Conservation (phyloP, 2,888 invertebrate genomes). For the Eledone cirrhosa region DNA sequence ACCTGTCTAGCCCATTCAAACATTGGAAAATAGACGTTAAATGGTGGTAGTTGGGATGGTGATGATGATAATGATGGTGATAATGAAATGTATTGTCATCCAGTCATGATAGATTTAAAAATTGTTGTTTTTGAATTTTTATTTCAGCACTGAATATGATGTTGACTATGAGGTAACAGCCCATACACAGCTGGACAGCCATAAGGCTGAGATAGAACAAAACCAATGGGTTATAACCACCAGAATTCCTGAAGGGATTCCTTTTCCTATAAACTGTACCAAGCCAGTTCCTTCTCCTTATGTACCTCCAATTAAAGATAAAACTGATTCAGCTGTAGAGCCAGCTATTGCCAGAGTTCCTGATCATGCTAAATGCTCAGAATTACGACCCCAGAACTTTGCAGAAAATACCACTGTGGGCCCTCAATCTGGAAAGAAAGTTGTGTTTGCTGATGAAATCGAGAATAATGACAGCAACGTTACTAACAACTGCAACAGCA, state of each 20-base stretch:
- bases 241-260: slow-evolving; percentile 59
- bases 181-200: slow-evolving; percentile 61
- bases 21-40: no score
- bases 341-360: no score
- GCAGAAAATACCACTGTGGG: background rate
- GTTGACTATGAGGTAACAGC: slow-evolving; percentile 63
- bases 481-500: background rate
- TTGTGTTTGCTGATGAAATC: background rate
- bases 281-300: no score
- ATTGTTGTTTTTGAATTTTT: background rate
- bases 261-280: no score
- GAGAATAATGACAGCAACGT: background rate
- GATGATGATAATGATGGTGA: no score
- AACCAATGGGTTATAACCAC: slow-evolving; percentile 63
- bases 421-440: background rate
- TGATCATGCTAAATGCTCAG: no score
- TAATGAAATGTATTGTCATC: no score
- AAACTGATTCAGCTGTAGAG: no score
- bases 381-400: background rate
- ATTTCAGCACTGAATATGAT: slow-evolving; percentile 60
- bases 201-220: slow-evolving; percentile 62
- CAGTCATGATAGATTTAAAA: no score
- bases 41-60: no score
- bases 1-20: no score
- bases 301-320: no score